Base-by-base conservation (phyloP, 2,797 vertebrate genomes). In the Falco peregrinus region DNA sequence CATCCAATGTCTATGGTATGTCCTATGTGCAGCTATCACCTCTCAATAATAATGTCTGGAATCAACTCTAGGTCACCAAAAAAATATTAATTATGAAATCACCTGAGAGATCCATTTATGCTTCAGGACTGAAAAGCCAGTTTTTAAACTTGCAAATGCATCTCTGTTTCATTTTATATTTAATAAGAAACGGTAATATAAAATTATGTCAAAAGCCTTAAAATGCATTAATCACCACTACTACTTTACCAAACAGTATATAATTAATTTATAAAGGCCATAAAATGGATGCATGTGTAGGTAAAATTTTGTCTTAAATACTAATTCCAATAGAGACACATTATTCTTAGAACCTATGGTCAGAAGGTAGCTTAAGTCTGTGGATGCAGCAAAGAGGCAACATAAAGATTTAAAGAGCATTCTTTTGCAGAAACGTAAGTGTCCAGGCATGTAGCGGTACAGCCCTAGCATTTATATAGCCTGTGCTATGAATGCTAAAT, bases 261-360 rank as follows among this genome's bases (percentile, higher is more conserved):
- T 16, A 51, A 39, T 24, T 37, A 29, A 76, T 45, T 31, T 16
- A 29, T 31, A 70, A 76, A 31, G 10, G 24, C 35, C 54, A 31
- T 12, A 64, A 75, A 61, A 59, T 1, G 1, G 33, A 47, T 60
- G 20, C 9, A 50, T 1, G 1, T 13, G 3, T 28, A 65, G 35
- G 33, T 60, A 65, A 70, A n/a, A 31, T 48, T 37, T 59, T 39
- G 11, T 54, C 20, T 67, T 28, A 73, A 67, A 67, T 26, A 39
- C 5, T 60, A 50, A 50, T 56, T 50, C 24, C 17, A 56, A 22
- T 7, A 56, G 33, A 53, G 26, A 26, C 9, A 65, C 9, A 48
- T 20, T 37, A 71, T 45, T 67, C 60, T 67, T 56, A 67, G 45
- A 61, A 56, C 5, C 15, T 50, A 9, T 4, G 5, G 47, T 28